Evolutionary conservation across 1,140 invertebrate genomes (phyloP), one percentile per base, ranked within the genome.

Genomic region (Sweltsa coloradensis): DNA sequence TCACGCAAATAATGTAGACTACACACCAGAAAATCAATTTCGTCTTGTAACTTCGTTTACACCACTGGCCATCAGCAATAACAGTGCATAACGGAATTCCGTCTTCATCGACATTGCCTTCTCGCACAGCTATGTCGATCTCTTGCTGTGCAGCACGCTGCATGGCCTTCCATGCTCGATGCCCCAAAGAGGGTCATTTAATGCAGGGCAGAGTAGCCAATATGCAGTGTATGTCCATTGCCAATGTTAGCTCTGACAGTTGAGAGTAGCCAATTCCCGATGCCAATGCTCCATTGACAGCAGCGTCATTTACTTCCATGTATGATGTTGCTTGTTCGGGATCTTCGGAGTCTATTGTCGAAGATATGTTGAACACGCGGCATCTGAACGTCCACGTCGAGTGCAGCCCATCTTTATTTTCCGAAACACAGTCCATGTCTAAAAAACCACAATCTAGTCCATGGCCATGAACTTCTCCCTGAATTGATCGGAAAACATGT

Each of bases 1-100:
- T n/a, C 0, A 67, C 51, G 4, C 54, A 60, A 22, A 64, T 45
- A 48, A 57, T 65, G 1, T 71, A 51, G 9, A 69, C 52, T 55
- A 5, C 34, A 49, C 44, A 14, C 57, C 59, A 26, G 57, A 52
- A 13, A 48, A n/a, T 4, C 55, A 49, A 47, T 58, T 44, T 42
- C 60, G 60, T 22, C 53, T 51, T 54, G 31, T 61, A 66, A 13
- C 54, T 55, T 27, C 60, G 46, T 45, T 59, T 62, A 1, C 31
- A 44, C 59, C 6, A 34, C 48, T 22, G n/a, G n/a, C 57, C 60
- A 49, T 67, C 64, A 5, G 50, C 56, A 14, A 39, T 13, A 66
- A n/a, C 61, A 0, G 49, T 49, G 16, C 59, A 60, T n/a, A 34
- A 54, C 3, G 56, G 56, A 48, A 57, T 50, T n/a, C 57, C 55